phyloP scores from a whole-genome alignment of 2,113 vertebrate genomes.

The Pao palembangensis region DNA sequence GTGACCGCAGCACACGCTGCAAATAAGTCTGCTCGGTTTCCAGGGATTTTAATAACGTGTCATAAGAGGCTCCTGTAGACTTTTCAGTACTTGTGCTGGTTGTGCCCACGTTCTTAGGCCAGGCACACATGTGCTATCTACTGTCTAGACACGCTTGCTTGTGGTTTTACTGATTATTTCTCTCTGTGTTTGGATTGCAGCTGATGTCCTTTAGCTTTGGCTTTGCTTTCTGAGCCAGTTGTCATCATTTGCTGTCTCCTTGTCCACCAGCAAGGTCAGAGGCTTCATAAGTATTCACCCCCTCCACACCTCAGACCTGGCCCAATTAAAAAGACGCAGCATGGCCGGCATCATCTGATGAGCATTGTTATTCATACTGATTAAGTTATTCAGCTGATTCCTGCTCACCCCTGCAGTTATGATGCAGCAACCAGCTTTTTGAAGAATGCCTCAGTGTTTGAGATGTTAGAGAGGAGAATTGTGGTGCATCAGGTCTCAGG shows the following conservation, averaged over 20 bases:
- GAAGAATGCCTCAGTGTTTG: no score
- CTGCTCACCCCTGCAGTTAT: no score
- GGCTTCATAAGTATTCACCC: constrained; percentile 35
- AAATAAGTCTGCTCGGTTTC: neutral
- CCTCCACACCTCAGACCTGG: neutral
- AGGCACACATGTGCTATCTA: no score
- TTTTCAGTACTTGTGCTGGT: no score
- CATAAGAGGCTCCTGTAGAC: neutral
- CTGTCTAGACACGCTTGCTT: neutral
- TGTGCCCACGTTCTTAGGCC: neutral
- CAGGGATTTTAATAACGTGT: neutral
- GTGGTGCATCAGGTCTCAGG: neutral
- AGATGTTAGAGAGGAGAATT: neutral
- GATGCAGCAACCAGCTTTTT: no score
- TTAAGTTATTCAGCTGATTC: neutral
- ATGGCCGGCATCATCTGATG: neutral
- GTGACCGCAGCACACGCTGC: neutral
- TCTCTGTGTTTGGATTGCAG: neutral
- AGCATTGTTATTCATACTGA: constrained; percentile 12
- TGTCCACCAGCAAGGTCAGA: constrained; percentile 33
- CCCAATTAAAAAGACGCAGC: constrained; percentile 7
- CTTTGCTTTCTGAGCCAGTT: constrained; percentile 16
- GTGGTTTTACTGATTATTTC: neutral
- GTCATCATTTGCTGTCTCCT: constrained; percentile 22
- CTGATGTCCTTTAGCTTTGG: constrained; percentile 18